Evolutionary conservation across 1,140 invertebrate genomes (phyloP), one percentile per base, ranked within the genome.

Genomic region (Mizuhopecten yessoensis): DNA sequence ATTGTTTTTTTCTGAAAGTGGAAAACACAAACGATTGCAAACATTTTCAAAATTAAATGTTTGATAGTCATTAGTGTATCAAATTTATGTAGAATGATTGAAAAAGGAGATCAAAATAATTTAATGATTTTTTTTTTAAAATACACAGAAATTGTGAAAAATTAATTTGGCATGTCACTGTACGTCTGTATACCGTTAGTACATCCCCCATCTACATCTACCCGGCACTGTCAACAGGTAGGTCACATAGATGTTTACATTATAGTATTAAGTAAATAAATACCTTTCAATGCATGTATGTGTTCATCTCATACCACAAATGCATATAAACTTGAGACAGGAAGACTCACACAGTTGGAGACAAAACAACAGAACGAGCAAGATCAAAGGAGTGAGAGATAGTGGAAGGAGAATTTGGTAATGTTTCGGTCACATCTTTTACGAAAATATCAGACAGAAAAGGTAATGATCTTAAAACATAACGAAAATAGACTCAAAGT

Each of bases 261-360:
- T n/a, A 29, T 75, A 75, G 23, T n/a, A 75, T 75, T 45, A 13
- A 45, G 42, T 45, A 29, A 9, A 3, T 75, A 75, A 75, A 29
- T 75, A 75, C 23, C n/a, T 75, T 13, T 75, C 57, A 75, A 75
- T 75, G 57, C 57, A 75, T 75, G 29, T n/a, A n/a, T n/a, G n/a
- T 75, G n/a, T 29, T 29, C 23, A 75, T 49, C 5, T 29, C n/a
- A 29, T 75, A 75, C 57, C 29, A 17, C 29, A 29, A 75, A 75
- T 75, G 57, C 57, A 5, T 29, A 5, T 29, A 75, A n/a, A n/a
- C 23, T 0, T 5, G 5, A 7, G 23, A 75, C 57, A 75, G 57
- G 5, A 29, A 75, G 57, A 49, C 45, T 20, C 3, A 3, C 23
- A 75, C 23, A 75, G 57, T 3, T 9, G 57, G 29, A 7, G 57